These are phyloP conservation scores for Rhadina sibilatrix DNA, from an alignment of 2,113 vertebrate species.

Conservation along the genomic window DNA sequence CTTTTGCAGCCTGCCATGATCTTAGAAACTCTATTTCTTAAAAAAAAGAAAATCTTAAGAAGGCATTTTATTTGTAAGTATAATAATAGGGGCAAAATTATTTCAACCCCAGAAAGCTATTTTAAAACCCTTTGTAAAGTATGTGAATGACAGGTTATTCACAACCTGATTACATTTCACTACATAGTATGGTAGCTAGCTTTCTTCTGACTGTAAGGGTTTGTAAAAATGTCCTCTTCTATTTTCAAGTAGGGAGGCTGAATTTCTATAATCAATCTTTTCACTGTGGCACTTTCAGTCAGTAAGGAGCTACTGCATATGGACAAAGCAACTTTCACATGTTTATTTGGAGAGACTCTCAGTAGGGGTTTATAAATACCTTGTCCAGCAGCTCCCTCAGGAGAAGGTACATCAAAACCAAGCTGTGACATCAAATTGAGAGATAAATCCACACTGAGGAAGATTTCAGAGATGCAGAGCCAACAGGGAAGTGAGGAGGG, in stretches of 20 bases:
- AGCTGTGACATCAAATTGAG: constrained; percentile 21
- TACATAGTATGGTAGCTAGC: background rate
- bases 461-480: background rate
- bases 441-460: background rate
- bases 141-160: constrained; percentile 46
- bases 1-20: background rate
- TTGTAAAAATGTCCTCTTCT: background rate
- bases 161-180: constrained; percentile 5
- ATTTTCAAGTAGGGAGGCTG: background rate
- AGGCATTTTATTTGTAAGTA: background rate
- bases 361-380: background rate
- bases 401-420: constrained; percentile 20
- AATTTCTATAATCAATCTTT: constrained; percentile 7
- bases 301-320: background rate
- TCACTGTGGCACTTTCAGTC: background rate
- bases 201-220: background rate
- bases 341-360: background rate
- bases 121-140: constrained; percentile 23
- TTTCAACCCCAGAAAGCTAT: background rate
- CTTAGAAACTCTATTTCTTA: background rate
- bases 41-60: background rate
- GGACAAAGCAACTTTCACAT: background rate
- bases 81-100: background rate
- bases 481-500: background rate
- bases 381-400: background rate